Conservation (phyloP, 2,113 vertebrate genomes). For the Hippocampus zosterae region DNA sequence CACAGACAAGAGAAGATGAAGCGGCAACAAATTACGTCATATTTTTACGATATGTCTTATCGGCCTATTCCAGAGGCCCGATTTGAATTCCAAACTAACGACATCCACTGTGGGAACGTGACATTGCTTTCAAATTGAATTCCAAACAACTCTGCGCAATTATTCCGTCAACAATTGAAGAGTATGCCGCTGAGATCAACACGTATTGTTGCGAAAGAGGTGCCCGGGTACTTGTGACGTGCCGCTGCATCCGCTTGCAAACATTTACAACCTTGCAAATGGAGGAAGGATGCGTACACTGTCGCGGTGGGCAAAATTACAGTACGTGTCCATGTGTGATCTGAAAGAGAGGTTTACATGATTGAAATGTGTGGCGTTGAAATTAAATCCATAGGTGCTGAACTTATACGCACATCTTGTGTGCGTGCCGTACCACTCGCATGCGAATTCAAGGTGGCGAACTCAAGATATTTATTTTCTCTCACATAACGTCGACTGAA, state of each 20-base stretch:
- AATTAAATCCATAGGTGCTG: neutral
- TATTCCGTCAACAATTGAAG: slow-evolving; percentile 3
- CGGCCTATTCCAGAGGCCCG: slow-evolving; percentile 43
- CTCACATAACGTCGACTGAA: neutral
- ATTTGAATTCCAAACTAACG: slow-evolving; percentile 60
- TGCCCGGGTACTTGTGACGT: neutral
- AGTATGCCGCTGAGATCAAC: slow-evolving; percentile 4
- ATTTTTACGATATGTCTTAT: slow-evolving; percentile 53
- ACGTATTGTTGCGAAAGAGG: neutral
- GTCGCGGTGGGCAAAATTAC: slow-evolving; percentile 17
- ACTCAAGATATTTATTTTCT: slow-evolving; percentile 23
- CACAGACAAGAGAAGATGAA: slow-evolving; percentile 11
- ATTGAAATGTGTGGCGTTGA: neutral
- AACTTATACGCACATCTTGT: slow-evolving; percentile 1
- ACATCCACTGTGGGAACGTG: slow-evolving; percentile 10
- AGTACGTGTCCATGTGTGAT: slow-evolving; percentile 8
- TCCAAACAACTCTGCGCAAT: neutral
- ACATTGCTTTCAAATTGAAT: slow-evolving; percentile 20
- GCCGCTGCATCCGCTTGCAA: slow-evolving; percentile 9
- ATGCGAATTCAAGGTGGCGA: slow-evolving; percentile 2
- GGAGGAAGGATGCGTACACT: slow-evolving; percentile 1
- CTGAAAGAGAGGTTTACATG: slow-evolving; percentile 2
- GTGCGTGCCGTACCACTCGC: slow-evolving; percentile 1
- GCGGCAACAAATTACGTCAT: slow-evolving; percentile 46
- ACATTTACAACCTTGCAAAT: slow-evolving; percentile 7